Evolutionary conservation across 2,113 vertebrate genomes (phyloP), one percentile per base, ranked within the genome.

Genomic region (Sebastes fasciatus): DNA sequence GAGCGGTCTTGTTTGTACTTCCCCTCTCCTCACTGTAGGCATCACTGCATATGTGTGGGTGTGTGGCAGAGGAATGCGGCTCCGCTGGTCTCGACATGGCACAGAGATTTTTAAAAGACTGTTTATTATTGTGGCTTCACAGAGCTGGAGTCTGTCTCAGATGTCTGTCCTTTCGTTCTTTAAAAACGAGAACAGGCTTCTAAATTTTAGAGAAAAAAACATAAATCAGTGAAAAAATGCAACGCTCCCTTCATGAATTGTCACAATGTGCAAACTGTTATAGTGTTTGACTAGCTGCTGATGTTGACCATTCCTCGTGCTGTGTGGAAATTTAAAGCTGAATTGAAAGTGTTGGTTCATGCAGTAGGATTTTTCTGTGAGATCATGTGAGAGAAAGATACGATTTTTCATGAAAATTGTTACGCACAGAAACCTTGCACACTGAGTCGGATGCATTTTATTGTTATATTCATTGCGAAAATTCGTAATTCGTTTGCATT

Each of bases 41-140:
- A 34, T 51, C 54, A 65, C 42, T 34, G 42, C 80, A 34, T 61
- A 34, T 84, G 74, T 66, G 77, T 58, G 64, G 66, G 49, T 69
- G 45, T 49, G 63, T 40, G 48, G 49, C 14, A 4, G 34, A 17
- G 61, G 42, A 76, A 61, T 48, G 67, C 2, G 6, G 74, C 46
- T 76, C 45, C 9, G 45, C 75, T 67, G 43, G 74, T 84, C 68
- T 65, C 58, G 48, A 66, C 81, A 65, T 61, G 79, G 52, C 58
- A 66, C 74, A 52, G 72, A 62, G 71, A 65, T 65, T 70, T 26
- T 73, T 34, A 7, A 45, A 52, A 70, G 43, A 55, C 61, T 88
- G 79, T 86, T 88, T 86, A 76, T 91, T 78, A 72, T 79, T 86
- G 67, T 83, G 75, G 63, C 42, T 89, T 82, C 40, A 57, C 54